phyloP scores from a whole-genome alignment of 2,797 vertebrate genomes.

The Fistularia tabacaria region DNA sequence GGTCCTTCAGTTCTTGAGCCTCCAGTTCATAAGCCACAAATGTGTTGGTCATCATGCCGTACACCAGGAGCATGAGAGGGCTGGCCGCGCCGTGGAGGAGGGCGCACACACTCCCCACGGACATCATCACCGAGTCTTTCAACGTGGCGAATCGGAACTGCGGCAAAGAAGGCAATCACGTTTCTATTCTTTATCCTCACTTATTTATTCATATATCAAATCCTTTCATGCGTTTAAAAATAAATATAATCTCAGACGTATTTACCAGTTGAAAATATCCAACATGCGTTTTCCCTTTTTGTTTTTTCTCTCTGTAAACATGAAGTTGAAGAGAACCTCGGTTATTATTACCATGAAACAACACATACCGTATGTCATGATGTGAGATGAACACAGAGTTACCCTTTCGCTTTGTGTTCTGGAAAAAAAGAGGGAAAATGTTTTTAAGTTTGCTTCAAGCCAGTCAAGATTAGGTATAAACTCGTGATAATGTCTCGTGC shows the following conservation, averaged over 20 bases:
- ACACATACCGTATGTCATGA: no score
- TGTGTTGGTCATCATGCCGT: conserved; percentile 87
- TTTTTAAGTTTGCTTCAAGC: not conserved
- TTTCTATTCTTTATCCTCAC: not conserved
- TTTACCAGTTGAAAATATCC: conserved; percentile 79
- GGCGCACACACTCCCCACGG: conserved; percentile 82
- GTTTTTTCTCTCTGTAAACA: conserved; percentile 55
- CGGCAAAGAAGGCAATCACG: not conserved
- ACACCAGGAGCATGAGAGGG: conserved; percentile 85
- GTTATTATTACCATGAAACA: no score
- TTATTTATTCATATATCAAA: not conserved
- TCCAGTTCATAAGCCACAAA: conserved; percentile 89
- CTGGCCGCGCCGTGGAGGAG: conserved; percentile 82
- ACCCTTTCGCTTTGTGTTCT: conserved; percentile 41
- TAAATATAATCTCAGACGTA: conserved; percentile 5
- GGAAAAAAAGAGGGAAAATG: conserved; percentile 6
- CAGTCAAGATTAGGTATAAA: not conserved
- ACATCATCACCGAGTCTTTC: conserved; percentile 84
- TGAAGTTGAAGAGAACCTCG: not conserved
- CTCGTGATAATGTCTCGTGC: not conserved
- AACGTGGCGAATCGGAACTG: conserved; percentile 89
- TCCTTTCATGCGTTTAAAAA: no score
- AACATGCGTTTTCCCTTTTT: conserved; percentile 52
- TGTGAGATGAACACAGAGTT: conserved; percentile 22
- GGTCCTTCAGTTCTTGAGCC: conserved; percentile 79